A percentile compares a stretch with the other conserved stretches of the same genome.
Evolutionary conservation across 2,888 invertebrate species (phyloP).

Genomic region (Eupithecia exiguata): DNA sequence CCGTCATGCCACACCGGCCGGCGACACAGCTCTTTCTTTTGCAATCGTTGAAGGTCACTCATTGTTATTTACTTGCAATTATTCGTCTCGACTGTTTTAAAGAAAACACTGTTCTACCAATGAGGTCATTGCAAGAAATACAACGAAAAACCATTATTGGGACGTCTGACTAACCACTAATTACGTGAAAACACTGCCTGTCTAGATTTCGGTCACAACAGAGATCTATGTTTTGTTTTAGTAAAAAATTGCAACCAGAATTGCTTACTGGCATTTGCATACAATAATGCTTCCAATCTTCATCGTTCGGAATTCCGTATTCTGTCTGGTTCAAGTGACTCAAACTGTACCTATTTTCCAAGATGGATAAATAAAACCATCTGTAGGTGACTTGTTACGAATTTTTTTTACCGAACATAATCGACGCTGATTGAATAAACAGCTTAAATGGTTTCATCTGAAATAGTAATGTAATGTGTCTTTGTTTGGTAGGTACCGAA

Average conservation of each 20-base stretch:
- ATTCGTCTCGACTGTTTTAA: constrained; percentile 57
- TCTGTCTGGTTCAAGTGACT: no score
- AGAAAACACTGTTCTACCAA: constrained; percentile 65
- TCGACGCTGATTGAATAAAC: constrained; percentile 14
- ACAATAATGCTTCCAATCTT: neutral
- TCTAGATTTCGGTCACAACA: constrained; percentile 55
- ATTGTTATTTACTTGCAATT: constrained; percentile 68
- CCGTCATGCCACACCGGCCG: constrained; percentile 38
- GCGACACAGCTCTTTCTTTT: constrained; percentile 46
- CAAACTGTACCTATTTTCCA: no score
- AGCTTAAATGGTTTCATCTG: neutral
- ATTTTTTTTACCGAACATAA: constrained; percentile 19
- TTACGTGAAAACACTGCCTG: constrained; percentile 60
- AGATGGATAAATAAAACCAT: no score
- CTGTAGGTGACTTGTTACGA: neutral
- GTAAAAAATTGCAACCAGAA: neutral
- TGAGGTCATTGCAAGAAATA: constrained; percentile 71
- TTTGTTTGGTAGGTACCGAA: constrained; percentile 10
- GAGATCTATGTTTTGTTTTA: constrained; percentile 40
- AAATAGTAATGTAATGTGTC: constrained; percentile 14
- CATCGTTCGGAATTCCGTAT: neutral
- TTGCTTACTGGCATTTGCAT: neutral
- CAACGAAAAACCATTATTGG: constrained; percentile 65
- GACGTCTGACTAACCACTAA: constrained; percentile 66
- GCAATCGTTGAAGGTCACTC: constrained; percentile 67